Percentiles rank a stretch among this genome's conserved stretches.
phyloP scores from a whole-genome alignment of 2,797 vertebrate species.

The Malacoraja senta region DNA sequence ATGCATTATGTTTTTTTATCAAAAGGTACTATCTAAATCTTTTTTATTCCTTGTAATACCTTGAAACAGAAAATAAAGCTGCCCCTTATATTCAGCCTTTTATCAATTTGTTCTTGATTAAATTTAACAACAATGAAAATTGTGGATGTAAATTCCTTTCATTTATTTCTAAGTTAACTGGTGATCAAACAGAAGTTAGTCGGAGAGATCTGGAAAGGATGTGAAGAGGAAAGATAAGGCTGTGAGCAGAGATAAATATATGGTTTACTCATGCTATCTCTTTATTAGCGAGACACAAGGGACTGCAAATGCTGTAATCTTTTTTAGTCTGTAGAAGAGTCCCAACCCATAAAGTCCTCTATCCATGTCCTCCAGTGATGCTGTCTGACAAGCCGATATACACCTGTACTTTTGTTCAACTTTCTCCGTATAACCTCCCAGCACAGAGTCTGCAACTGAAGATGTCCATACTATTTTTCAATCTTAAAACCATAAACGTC shows the following conservation, averaged over 20 bases:
- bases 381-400: too few species aligned
- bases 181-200: neutral
- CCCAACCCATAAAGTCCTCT: too few species aligned
- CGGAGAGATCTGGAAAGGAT: neutral
- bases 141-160: neutral
- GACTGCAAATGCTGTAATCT: too few species aligned
- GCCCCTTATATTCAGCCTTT: neutral
- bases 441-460: too few species aligned
- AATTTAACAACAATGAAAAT: neutral
- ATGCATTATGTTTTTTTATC: constrained; percentile 11
- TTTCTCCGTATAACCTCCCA: too few species aligned
- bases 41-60: neutral
- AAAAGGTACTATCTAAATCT: neutral
- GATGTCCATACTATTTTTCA: neutral
- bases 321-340: too few species aligned
- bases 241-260: neutral
- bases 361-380: too few species aligned
- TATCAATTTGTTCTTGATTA: neutral
- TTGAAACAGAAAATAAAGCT: neutral
- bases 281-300: too few species aligned
- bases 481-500: neutral
- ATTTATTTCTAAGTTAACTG: constrained; percentile 23
- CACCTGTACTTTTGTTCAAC: too few species aligned
- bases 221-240: neutral
- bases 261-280: neutral